Base-by-base conservation (phyloP, 2,797 vertebrate species). In the Mareca penelope region DNA sequence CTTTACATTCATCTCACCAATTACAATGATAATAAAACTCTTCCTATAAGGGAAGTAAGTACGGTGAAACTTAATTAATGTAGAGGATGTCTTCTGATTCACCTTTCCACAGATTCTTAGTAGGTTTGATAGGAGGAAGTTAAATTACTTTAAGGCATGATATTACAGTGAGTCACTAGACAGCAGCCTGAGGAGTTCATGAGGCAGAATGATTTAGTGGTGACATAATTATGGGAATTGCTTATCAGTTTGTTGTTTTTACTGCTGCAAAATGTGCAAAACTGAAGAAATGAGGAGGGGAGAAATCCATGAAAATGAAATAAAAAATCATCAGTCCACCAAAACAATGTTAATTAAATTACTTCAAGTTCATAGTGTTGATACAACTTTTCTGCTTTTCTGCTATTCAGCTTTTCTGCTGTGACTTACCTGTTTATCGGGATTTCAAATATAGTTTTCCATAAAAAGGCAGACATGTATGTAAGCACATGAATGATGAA, bases 81-180 rank as follows among this genome's bases (percentile, higher is more conserved):
- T 44, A 70, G 44, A 89, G 9, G 18, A 35, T 75, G 26, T 64
- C 68, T 90, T 80, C 64, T 73, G 53, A 82, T 67, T 90, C 60
- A 77, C 10, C 11, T 81, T 70, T 59, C 31, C 18, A 87, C 69
- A 89, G 80, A 40, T 64, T 80, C 48, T 59, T 80, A 33, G 5
- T 16, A 81, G 6, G 37, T 94, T 76, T 84, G 28, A 76, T 39
- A 88, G 37, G 40, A 91, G 46, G 42, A 85, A 77, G 39, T 81
- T 76, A 48, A n/a, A 73, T 73, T 82, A 75, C 23, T 86, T 77
- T 56, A 16, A 80, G 31, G 24, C 13, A 37, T 73, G 76, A 57
- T 82, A 50, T 40, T 79, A 73, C 10, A 56, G 31, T 84, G 86
- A 77, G 31, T 96, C 92, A 92, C n/a, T 71, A 29, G 80, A 56